Base-by-base conservation (phyloP, 2,797 vertebrate species). In the Sebastes vulpes region DNA sequence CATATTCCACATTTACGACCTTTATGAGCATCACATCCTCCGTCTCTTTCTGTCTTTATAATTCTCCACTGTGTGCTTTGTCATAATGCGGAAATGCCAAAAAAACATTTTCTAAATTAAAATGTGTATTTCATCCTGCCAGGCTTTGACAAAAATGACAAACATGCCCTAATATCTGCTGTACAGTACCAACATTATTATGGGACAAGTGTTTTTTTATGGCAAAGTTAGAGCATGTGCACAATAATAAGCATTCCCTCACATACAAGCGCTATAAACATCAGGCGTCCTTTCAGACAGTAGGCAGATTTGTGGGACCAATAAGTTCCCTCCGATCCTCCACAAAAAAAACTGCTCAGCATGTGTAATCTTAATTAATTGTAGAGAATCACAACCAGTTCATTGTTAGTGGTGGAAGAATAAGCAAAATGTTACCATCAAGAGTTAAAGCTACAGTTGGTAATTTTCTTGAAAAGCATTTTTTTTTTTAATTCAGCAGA, bases 41-140 rank as follows among this genome's bases (percentile, higher is more conserved):
- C 3, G 3, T 78, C 72, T 83, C 66, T 20, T 46, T 83, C 23
- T 16, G 32, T 65, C 76, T 83, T 89, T 88, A 87, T 63, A 77
- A 86, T 81, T 54, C 91, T 92, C 93, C 78, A 65, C 77, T 65
- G 90, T 69, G 75, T 56, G 53, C 76, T 90, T 90, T 70, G 58
- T 88, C 68, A 65, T 58, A 76, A 79, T 26, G 72, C 6, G 20
- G 28, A 84, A 91, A 87, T 61, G 72, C 60, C 75, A 35, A 25
- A 42, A 83, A 77, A 87, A 60, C 0, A 0, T 12, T 73, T 77
- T 69, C 74, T 60, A 82, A 89, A 94, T 92, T 91, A 89, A 92
- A 92, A 92, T 66, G 77, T 76, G 67, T 93, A 92, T 92, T 91
- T 94, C 89, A 94, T 78, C 52, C 75, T 82, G 86, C 26, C 88